These are phyloP conservation scores for Limnodromus scolopaceus DNA, from an alignment of 2,797 vertebrate genomes.

Conservation along the genomic window DNA sequence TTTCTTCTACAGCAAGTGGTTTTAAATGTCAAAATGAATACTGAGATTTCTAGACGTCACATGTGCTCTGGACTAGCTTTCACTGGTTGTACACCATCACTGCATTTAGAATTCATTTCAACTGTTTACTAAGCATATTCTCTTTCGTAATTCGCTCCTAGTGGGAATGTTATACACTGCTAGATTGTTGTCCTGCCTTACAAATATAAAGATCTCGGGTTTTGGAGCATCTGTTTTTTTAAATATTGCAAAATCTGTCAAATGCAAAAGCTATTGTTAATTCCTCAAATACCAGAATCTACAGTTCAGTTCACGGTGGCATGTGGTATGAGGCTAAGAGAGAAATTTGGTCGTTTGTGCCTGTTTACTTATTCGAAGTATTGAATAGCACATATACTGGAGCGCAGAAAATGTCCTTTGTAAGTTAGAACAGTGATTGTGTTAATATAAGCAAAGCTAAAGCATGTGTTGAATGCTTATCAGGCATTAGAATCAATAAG, in stretches of 20 bases:
- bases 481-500: slow-evolving; percentile 76
- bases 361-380: neutral
- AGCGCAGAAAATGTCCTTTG: slow-evolving; percentile 18
- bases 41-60: neutral
- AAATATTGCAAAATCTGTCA: neutral
- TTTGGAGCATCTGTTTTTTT: neutral
- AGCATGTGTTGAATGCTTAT: slow-evolving; percentile 37
- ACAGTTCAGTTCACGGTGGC: neutral
- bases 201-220: neutral
- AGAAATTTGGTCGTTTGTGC: neutral
- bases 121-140: neutral
- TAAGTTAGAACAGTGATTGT: slow-evolving; percentile 8
- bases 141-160: neutral
- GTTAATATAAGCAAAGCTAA: slow-evolving; percentile 58
- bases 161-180: neutral
- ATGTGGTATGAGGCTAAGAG: neutral
- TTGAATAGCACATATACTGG: neutral
- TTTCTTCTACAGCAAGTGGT: neutral
- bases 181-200: neutral
- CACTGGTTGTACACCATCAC: neutral
- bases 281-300: slow-evolving; percentile 7
- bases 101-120: neutral
- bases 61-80: neutral
- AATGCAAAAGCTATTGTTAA: neutral
- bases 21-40: neutral